Evolutionary conservation across 2,113 vertebrate genomes (phyloP).

Genomic region (Corythornis madagascariensis): DNA sequence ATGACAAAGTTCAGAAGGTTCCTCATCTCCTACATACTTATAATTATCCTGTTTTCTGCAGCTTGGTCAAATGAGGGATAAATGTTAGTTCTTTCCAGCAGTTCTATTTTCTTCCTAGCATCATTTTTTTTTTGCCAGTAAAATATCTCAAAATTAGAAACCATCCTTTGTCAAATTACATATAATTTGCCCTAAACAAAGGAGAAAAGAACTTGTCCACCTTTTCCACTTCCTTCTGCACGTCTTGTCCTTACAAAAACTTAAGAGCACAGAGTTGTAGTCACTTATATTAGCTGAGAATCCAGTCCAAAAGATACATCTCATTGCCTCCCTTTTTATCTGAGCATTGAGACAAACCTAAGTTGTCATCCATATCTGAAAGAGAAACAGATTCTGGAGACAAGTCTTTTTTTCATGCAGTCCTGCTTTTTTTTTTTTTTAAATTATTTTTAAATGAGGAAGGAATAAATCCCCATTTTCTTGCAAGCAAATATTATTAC

Average conservation of each 20-base stretch:
- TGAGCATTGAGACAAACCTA: background rate
- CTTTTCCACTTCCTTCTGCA: background rate
- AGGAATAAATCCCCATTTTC: background rate
- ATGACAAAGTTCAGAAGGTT: conserved; percentile 58
- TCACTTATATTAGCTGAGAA: background rate
- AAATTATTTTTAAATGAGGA: background rate
- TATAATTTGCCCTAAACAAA: background rate
- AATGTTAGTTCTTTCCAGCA: background rate
- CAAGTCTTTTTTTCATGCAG: background rate
- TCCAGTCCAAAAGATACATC: background rate
- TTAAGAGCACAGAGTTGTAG: background rate
- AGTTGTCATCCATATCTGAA: no score
- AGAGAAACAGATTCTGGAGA: no score
- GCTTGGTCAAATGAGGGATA: conserved; percentile 7
- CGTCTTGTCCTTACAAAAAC: background rate
- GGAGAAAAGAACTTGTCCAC: background rate
- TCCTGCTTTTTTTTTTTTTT: background rate
- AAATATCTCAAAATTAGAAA: conserved; percentile 28
- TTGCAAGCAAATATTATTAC: background rate
- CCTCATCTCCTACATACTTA: conserved; percentile 17
- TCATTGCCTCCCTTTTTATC: background rate
- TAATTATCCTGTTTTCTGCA: conserved; percentile 62
- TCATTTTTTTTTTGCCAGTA: background rate
- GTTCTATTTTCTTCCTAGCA: conserved; percentile 52
- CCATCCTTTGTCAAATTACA: conserved; percentile 12